phyloP scores from a whole-genome alignment of 2,888 invertebrate genomes.

The Noctua janthe region DNA sequence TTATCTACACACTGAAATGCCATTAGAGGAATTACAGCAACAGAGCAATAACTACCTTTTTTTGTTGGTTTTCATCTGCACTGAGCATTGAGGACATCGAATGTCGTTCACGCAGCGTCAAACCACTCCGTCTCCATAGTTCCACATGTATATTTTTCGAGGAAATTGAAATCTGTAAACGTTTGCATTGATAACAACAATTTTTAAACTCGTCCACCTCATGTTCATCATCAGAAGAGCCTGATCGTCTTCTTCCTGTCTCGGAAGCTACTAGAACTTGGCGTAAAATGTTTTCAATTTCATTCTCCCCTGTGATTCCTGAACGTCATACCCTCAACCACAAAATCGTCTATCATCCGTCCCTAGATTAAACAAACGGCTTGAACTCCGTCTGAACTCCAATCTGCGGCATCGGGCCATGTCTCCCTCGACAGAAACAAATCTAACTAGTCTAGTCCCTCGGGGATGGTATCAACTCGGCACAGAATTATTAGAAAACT shows the following conservation, averaged over 20 bases:
- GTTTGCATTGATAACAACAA: neutral
- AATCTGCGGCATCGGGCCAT: constrained; percentile 23
- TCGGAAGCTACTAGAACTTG: neutral
- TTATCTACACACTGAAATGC: neutral
- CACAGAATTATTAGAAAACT: constrained; percentile 48
- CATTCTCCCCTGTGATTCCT: neutral
- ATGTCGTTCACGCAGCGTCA: neutral
- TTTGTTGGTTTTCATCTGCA: neutral
- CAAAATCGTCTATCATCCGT: neutral
- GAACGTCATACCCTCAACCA: too few species aligned
- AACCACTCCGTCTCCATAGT: neutral
- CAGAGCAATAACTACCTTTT: neutral
- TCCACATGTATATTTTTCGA: neutral
- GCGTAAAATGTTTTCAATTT: neutral
- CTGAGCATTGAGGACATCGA: neutral
- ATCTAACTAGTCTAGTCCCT: constrained; percentile 45
- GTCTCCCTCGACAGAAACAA: constrained; percentile 31
- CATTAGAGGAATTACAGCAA: neutral
- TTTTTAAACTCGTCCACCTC: neutral
- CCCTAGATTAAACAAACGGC: constrained; percentile 14
- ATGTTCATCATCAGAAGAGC: neutral
- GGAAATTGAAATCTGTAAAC: neutral
- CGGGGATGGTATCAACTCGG: constrained; percentile 29
- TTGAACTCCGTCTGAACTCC: constrained; percentile 34
- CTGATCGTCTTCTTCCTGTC: neutral